Base-by-base conservation (phyloP, 1,140 invertebrate species). In the Mylabris phalerata region DNA sequence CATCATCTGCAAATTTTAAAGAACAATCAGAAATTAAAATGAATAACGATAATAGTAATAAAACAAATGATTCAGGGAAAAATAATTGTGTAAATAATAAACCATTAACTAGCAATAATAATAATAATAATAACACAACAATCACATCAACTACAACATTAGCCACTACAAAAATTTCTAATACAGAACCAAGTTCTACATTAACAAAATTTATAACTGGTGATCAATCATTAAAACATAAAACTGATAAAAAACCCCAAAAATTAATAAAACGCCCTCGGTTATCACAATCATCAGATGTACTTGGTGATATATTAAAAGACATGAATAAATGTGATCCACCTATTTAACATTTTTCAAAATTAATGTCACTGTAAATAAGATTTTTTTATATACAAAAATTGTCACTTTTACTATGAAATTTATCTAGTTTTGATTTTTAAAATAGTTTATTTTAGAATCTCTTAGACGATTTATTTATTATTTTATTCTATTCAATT, bases 251-350 rank as follows among this genome's bases (percentile, higher is more conserved):
- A 46, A 71, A 69, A 56, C 52, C 58, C 4, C 61, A 67, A 44
- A 71, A 68, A 60, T 50, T 64, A n/a, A 62, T 66, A 26, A 72
- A 71, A 48, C 61, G 64, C 25, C 66, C 68, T 49, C 50, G 66
- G 25, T 45, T 67, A 24, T 60, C 67, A 39, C 64, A 66, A 32
- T 67, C 69, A 10, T 64, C 68, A 27, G 72, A 73, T 56, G 61
- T 73, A 40, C 61, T 73, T n/a, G 72, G 72, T 51, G 72, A 73
- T 65, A 73, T 73, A 57, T 61, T 73, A 49, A 71, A 71, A 62
- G 62, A 71, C 52, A 73, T 73, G 72, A 70, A 67, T 48, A 69
- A 69, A 52, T 67, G 59, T 46, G 59, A 60, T 55, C 59, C 59
- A 46, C 59, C 49, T 46, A 60, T 60, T 55, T 60, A 60, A 59